Evolutionary conservation across 35 echinoderm and acorn worm species (phyloP).

Genomic region (Stichopus chloronotus): DNA sequence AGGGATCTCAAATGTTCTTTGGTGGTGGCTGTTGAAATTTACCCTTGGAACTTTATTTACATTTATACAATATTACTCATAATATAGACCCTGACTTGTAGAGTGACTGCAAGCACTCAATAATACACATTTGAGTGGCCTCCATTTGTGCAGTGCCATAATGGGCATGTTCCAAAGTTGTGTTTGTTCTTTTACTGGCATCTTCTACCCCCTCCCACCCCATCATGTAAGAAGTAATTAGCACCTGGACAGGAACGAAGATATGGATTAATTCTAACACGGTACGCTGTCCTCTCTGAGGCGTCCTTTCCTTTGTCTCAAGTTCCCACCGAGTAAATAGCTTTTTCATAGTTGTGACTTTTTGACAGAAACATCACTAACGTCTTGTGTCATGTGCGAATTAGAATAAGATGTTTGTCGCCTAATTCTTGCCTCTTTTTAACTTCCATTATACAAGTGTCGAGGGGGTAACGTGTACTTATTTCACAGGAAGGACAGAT

Average conservation of each 20-base stretch:
- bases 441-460: conserved; percentile 44
- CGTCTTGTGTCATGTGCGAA: conserved; percentile 44
- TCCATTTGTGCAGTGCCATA: too few species aligned
- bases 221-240: neutral
- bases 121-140: too few species aligned
- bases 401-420: conserved; percentile 38
- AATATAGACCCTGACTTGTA: too few species aligned
- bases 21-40: too few species aligned
- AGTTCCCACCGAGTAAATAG: conserved; percentile 1
- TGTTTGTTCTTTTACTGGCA: too few species aligned
- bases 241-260: neutral
- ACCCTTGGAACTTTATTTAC: too few species aligned
- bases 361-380: conserved; percentile 31
- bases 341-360: conserved; percentile 29
- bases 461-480: conserved; percentile 44
- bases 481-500: conserved; percentile 39
- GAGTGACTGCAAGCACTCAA: too few species aligned
- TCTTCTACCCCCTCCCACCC: neutral
- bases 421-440: conserved; percentile 38
- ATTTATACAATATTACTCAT: too few species aligned
- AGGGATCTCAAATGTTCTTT: too few species aligned
- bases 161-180: too few species aligned
- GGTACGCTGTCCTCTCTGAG: neutral
- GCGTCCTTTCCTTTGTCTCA: neutral
- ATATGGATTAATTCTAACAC: neutral